Evolutionary conservation across 2,797 vertebrate species (phyloP), one percentile per base, ranked within the genome.

Genomic region (Champsocephalus esox): DNA sequence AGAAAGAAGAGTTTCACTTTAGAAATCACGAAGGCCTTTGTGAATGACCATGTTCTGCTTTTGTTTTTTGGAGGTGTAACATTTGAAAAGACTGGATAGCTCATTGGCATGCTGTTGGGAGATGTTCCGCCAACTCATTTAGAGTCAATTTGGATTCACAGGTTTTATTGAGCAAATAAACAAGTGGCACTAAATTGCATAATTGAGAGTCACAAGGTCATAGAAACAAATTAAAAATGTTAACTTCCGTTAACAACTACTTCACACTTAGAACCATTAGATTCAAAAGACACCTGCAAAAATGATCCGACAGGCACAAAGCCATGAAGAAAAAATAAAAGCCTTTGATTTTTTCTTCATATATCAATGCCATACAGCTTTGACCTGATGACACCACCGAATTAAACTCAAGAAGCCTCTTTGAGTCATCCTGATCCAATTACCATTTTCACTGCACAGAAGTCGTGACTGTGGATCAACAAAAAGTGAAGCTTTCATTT

Each of bases 1-100:
- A 9, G 14, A 17, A 68, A 3, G 34, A n/a, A 41, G 16, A 80
- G 3, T 5, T 21, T 11, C 24, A 19, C 16, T 44, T 79, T 51
- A 66, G n/a, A 14, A 56, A 71, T 11, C 0, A 1, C 57, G 0
- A 48, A 13, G 7, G 28, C 68, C 44, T 44, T 45, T 56, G 5
- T 32, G 2, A 58, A 45, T 38, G 43, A 8, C 4, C 0, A 50
- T 48, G 46, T 45, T 67, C 34, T 38, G n/a, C n/a, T 11, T 63
- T 41, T 48, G 9, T 59, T 52, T 38, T 52, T 13, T 9, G 59
- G 38, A 19, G 46, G n/a, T 21, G 2, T 13, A 56, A 12, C 5
- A 24, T 68, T 52, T 65, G 2, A 60, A 70, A 60, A 44, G 32
- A 70, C 12, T 48, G 38, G 55, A 28, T 38, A 19, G 8, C 32